phyloP scores from a whole-genome alignment of 2,888 invertebrate species.

The Agonopterix subpropinquella region DNA sequence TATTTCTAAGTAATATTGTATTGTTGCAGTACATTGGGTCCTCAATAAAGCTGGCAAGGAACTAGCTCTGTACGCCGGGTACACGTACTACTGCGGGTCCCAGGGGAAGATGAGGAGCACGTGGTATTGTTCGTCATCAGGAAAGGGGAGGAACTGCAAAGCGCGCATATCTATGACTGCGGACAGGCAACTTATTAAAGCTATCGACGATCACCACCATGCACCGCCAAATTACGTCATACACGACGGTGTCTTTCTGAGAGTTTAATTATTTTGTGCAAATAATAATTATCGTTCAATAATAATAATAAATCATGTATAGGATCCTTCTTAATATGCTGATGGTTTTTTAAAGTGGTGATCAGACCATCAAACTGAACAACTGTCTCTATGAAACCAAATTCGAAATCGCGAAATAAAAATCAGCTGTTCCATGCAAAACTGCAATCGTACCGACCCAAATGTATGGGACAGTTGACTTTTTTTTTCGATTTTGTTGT shows the following conservation, averaged over 20 bases:
- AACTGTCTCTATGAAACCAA: too few relatives aligned
- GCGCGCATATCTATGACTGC: background rate
- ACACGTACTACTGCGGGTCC: background rate
- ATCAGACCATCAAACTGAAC: too few relatives aligned
- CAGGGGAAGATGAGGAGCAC: background rate
- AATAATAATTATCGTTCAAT: too few relatives aligned
- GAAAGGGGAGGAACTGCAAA: background rate
- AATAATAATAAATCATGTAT: too few relatives aligned
- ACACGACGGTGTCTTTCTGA: background rate
- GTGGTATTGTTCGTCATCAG: background rate
- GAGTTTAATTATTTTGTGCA: background rate
- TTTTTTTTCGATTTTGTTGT: too few relatives aligned
- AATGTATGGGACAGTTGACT: too few relatives aligned
- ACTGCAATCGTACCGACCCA: too few relatives aligned
- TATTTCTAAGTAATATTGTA: too few relatives aligned
- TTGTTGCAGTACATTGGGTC: background rate
- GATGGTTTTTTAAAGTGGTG: too few relatives aligned
- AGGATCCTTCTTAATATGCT: too few relatives aligned
- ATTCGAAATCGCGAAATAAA: too few relatives aligned
- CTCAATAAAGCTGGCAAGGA: background rate
- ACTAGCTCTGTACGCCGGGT: background rate
- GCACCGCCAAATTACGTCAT: background rate
- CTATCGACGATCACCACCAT: slow-evolving; percentile 1
- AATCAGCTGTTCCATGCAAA: too few relatives aligned
- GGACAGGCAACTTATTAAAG: background rate